phyloP scores from a whole-genome alignment of 2,113 vertebrate genomes.

The Ictalurus furcatus region DNA sequence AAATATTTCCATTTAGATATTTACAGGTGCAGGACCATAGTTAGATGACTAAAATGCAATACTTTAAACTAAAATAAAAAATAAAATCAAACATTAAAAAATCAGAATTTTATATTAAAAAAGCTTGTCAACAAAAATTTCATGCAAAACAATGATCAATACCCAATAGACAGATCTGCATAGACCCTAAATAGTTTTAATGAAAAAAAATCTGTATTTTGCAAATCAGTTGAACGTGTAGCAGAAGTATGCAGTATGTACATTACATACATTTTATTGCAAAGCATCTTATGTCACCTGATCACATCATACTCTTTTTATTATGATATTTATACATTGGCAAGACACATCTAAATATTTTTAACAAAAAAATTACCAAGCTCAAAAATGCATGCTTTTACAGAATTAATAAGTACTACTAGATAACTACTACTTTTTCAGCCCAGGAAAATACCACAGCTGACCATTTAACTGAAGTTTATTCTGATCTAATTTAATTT shows the following conservation, averaged over 20 bases:
- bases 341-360: not conserved
- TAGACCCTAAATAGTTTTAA: constrained; percentile 35
- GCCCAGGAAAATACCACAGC: not conserved
- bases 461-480: not conserved
- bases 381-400: not conserved
- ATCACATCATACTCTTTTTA: not conserved
- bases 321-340: constrained; percentile 11
- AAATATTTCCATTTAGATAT: constrained; percentile 15
- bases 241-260: constrained; percentile 28
- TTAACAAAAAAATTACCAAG: not conserved
- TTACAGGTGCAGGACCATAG: not conserved
- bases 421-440: not conserved
- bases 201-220: constrained; percentile 29
- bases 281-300: constrained; percentile 4
- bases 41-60: not conserved
- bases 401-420: not conserved
- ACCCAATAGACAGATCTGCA: constrained; percentile 37
- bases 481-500: not conserved
- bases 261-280: constrained; percentile 23
- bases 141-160: not conserved
- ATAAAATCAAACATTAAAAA: constrained; percentile 12
- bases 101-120: not conserved
- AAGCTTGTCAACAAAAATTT: not conserved
- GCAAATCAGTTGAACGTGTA: constrained; percentile 32
- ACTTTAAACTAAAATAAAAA: not conserved